Conservation (phyloP, 2,797 vertebrate species). For the Cossypha caffra region DNA sequence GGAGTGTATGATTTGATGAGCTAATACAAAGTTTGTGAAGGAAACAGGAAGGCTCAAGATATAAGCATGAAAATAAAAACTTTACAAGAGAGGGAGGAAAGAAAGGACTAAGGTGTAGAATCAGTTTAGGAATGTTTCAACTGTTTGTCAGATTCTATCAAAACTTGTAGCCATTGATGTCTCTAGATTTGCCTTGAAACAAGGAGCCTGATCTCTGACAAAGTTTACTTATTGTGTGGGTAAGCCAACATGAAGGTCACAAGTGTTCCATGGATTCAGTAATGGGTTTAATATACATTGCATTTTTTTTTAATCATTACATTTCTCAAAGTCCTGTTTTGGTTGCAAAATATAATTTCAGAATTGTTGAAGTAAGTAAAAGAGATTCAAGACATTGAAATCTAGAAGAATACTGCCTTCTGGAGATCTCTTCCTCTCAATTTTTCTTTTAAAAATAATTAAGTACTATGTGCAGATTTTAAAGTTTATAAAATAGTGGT, state of each 20-base stretch:
- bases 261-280: background rate
- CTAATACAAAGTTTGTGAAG: background rate
- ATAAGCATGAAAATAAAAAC: background rate
- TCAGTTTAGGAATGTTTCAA: background rate
- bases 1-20: background rate
- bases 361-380: background rate
- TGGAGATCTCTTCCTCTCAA: background rate
- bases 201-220: background rate
- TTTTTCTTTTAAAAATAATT: background rate
- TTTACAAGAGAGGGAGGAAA: background rate
- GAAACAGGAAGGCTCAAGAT: background rate
- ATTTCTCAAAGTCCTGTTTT: background rate
- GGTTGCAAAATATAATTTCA: background rate
- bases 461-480: background rate
- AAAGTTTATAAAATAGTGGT: background rate
- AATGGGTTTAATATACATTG: background rate
- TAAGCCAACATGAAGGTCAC: background rate
- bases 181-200: background rate
- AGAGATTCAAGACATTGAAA: background rate
- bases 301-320: background rate
- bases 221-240: background rate
- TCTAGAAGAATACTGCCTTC: background rate
- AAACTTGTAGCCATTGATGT: background rate
- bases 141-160: background rate
- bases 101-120: background rate